These are phyloP conservation scores for Anoura caudifer DNA, from an alignment of 2,113 vertebrate genomes.

Conservation along the genomic window DNA sequence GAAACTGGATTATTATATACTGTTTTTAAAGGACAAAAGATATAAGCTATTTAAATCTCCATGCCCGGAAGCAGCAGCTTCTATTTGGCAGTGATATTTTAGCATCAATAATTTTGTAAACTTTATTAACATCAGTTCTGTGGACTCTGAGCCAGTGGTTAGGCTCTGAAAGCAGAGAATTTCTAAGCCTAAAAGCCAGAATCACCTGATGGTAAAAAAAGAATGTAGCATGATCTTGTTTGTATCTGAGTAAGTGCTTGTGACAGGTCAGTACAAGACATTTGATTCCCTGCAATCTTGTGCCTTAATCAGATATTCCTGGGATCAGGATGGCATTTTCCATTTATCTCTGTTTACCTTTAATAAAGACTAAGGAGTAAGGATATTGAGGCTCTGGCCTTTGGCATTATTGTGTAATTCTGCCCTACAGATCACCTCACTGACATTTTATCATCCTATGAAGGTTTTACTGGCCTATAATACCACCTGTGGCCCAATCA, in stretches of 20 bases:
- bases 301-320: slow-evolving; percentile 66
- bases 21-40: not conserved
- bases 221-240: not conserved
- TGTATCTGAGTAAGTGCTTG: slow-evolving; percentile 52
- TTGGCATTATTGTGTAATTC: not conserved
- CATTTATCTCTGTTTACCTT: slow-evolving; percentile 56
- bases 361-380: slow-evolving; percentile 50
- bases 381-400: not conserved
- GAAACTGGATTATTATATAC: slow-evolving; percentile 11
- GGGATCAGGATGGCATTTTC: slow-evolving; percentile 42
- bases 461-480: not conserved
- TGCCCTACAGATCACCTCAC: not conserved
- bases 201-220: not conserved
- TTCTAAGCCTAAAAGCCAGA: not conserved
- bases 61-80: not conserved
- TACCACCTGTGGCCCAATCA: not conserved
- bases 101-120: not conserved
- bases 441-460: not conserved
- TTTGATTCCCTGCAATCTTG: slow-evolving; percentile 38
- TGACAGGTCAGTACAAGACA: slow-evolving; percentile 54
- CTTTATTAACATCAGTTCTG: not conserved
- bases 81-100: not conserved
- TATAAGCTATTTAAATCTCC: not conserved
- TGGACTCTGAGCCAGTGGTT: not conserved
- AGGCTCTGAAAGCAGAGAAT: not conserved